phyloP scores from a whole-genome alignment of 2,888 invertebrate species.

The Chrysina gloriosa region DNA sequence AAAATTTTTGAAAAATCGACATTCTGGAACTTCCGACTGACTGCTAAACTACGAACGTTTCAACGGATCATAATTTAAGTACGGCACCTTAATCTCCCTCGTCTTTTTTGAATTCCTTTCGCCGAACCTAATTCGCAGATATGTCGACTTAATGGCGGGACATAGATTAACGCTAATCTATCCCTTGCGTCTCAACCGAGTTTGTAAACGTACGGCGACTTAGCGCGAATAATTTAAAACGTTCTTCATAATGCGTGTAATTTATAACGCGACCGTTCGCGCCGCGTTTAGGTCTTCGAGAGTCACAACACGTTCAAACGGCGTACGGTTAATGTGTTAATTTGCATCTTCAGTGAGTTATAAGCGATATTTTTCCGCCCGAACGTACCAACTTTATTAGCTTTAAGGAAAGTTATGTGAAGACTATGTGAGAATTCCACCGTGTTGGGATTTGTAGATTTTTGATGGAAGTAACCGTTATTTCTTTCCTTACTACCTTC shows the following conservation, averaged over 20 bases:
- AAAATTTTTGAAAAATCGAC: too few species aligned
- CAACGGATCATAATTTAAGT: too few species aligned
- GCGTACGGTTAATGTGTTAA: constrained; percentile 28
- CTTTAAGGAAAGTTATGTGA: too few species aligned
- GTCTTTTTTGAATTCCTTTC: too few species aligned
- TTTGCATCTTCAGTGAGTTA: constrained; percentile 32
- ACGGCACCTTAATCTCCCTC: too few species aligned
- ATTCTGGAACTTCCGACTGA: too few species aligned
- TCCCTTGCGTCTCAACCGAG: neutral
- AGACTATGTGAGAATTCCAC: too few species aligned
- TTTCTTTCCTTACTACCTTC: too few species aligned
- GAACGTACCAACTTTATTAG: constrained; percentile 18
- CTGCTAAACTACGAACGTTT: too few species aligned
- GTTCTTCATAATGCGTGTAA: neutral
- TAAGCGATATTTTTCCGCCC: neutral
- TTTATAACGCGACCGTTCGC: constrained; percentile 7
- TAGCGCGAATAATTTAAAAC: neutral
- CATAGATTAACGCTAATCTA: neutral
- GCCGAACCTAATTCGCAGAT: neutral
- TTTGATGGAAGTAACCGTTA: too few species aligned
- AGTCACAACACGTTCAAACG: constrained; percentile 28
- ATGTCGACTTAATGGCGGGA: too few species aligned
- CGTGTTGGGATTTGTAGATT: too few species aligned
- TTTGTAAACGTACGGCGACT: neutral
- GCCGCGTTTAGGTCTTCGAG: constrained; percentile 5